These are phyloP conservation scores for Cyprinodon brontotheroides DNA, from an alignment of 2,113 vertebrate genomes.

Conservation along the genomic window DNA sequence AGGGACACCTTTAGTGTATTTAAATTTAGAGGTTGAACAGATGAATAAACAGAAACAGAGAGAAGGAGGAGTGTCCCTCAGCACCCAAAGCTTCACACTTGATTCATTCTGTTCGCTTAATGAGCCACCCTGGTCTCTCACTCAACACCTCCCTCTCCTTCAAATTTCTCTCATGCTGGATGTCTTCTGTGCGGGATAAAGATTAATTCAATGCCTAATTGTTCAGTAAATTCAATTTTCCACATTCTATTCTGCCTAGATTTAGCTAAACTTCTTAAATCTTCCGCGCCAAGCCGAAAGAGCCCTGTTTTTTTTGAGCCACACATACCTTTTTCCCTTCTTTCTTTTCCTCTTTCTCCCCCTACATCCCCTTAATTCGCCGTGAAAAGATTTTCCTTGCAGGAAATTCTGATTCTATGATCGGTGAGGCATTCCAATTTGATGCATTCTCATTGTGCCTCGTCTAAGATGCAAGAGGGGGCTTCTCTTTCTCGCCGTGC, in stretches of 20 bases:
- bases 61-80: conserved; percentile 70
- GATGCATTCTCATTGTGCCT: conserved; percentile 97
- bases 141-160: conserved; percentile 69
- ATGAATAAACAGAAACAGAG: conserved; percentile 52
- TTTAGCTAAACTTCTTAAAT: conserved; percentile 98
- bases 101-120: conserved; percentile 95
- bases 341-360: conserved; percentile 62
- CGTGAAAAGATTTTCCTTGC: conserved; percentile 99
- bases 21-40: conserved; percentile 42
- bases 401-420: conserved; percentile 99
- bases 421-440: conserved; percentile 99
- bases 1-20: conserved; percentile 36
- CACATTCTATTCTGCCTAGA: conserved; percentile 94
- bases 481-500: conserved; percentile 87
- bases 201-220: conserved; percentile 99
- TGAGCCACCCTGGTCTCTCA: conserved; percentile 90
- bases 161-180: conserved; percentile 49
- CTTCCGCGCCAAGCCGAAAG: conserved; percentile 85
- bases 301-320: conserved; percentile 88
- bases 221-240: conserved; percentile 99
- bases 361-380: conserved; percentile 96
- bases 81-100: conserved; percentile 86
- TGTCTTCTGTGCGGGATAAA: conserved; percentile 82
- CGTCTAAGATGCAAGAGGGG: conserved; percentile 84
- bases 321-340: conserved; percentile 81